These are phyloP conservation scores for Oenanthe melanoleuca DNA, from an alignment of 2,113 vertebrate genomes.

Conservation along the genomic window DNA sequence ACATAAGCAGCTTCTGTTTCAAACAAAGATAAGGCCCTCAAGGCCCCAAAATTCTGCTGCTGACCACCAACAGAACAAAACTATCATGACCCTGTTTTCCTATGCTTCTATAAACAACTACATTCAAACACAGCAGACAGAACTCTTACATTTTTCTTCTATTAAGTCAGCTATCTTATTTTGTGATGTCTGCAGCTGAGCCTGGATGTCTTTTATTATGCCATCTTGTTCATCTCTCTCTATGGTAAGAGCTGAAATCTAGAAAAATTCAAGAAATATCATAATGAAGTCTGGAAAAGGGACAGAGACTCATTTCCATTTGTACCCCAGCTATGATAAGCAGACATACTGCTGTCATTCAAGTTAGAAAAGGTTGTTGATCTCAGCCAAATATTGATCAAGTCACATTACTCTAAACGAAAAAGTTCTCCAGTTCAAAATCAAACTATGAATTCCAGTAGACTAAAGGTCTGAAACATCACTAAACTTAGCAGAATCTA, in stretches of 20 bases:
- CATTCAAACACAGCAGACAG: neutral
- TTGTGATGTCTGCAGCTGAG: slow-evolving; percentile 71
- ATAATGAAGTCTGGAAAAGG: neutral
- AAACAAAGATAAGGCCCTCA: neutral
- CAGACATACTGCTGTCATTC: neutral
- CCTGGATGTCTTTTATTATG: slow-evolving; percentile 73
- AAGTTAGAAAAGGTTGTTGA: neutral
- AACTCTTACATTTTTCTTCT: slow-evolving; percentile 82
- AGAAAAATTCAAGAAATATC: slow-evolving; percentile 31
- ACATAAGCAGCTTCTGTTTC: neutral
- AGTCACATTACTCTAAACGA: neutral
- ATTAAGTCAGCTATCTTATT: slow-evolving; percentile 75
- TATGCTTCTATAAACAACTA: neutral
- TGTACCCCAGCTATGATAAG: neutral
- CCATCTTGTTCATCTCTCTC: slow-evolving; percentile 78
- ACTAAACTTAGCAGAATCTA: neutral
- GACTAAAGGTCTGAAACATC: neutral
- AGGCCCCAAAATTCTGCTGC: neutral
- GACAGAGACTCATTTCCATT: neutral
- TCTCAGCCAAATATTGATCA: neutral
- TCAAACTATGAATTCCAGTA: neutral
- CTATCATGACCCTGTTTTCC: neutral
- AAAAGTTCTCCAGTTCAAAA: neutral
- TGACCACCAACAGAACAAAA: neutral
- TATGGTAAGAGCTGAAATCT: slow-evolving; percentile 79